Evolutionary conservation across 2,113 vertebrate species (phyloP), one percentile per base, ranked within the genome.

Genomic region (Brienomyrus brachyistius): DNA sequence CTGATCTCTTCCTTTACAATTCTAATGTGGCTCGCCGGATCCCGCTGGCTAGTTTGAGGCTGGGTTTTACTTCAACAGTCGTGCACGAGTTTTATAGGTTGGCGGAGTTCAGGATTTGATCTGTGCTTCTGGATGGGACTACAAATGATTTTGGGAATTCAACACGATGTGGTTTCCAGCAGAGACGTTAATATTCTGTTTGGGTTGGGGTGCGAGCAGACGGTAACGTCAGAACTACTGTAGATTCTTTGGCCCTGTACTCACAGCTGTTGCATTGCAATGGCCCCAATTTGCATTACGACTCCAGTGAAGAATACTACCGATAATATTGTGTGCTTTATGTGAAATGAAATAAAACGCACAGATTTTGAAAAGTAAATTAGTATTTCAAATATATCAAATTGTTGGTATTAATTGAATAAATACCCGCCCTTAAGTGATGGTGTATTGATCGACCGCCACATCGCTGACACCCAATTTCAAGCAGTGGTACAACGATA

Each of bases 1-100:
- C 74, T 80, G 35, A 80, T 43, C 74, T 77, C 31, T 77, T 40
- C 10, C 15, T 80, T 80, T 80, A 27, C 5, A 59, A 90, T 89
- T 92, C 92, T 92, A 92, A 93, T 90, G 74, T 90, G 88, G 91
- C 91, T 89, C 47, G 40, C 54, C 90, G 59, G 77, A 27, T 4
- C 45, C 0, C 74, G 6, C 43, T 50, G 15, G n/a, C 45, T n/a
- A 50, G 82, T 80, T 80, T 17, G 74, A 80, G 35, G 74, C 35
- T 23, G 45, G 45, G 45, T 85, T 85, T 85, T 80, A 40, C 6
- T 80, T 43, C 74, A 80, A 43, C 74, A 80, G 74, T 43, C 13
- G 2, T 17, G 6, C 31, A 43, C 35, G 19, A 19, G 74, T 80
- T 80, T 80, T 43, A 80, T 80, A 80, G 31, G 31, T 80, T 80